Conservation (phyloP, 2,113 vertebrate species). For the Phrynosoma blainvillii region DNA sequence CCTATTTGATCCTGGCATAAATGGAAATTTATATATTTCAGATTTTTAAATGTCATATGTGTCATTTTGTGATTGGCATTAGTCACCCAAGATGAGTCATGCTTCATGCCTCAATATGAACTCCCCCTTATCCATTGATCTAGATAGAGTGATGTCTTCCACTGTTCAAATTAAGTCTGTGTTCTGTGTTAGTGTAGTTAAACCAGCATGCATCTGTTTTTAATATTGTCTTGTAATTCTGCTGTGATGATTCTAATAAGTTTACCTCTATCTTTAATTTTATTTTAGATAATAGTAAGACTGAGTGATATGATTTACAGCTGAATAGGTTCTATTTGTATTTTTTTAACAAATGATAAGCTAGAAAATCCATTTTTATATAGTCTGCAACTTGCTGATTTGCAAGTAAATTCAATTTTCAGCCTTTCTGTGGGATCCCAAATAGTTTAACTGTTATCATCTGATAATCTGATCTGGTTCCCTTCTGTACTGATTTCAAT, state of each 20-base stretch:
- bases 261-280: constrained; percentile 59
- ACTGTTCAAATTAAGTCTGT: constrained; percentile 57
- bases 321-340: constrained; percentile 42
- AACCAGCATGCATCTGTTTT: constrained; percentile 43
- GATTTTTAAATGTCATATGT: constrained; percentile 44
- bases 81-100: constrained; percentile 50
- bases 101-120: constrained; percentile 32
- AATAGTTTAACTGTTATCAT: constrained; percentile 57
- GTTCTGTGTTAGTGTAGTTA: constrained; percentile 38
- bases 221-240: constrained; percentile 39
- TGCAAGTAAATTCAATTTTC: constrained; percentile 54
- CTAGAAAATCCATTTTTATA: constrained; percentile 60
- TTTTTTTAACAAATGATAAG: constrained; percentile 44
- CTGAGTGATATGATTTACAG: constrained; percentile 55
- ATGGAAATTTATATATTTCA: constrained; percentile 48
- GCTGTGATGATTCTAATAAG: constrained; percentile 47
- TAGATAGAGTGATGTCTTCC: constrained; percentile 43
- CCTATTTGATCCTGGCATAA: constrained; percentile 29
- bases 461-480: constrained; percentile 50
- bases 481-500: not conserved
- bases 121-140: constrained; percentile 27
- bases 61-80: constrained; percentile 26
- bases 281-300: constrained; percentile 49
- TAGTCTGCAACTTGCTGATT: constrained; percentile 46
- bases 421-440: constrained; percentile 29